A percentile compares a stretch with the other conserved stretches of the same genome.
phyloP scores from a whole-genome alignment of 2,797 vertebrate species.

The Cuculus canorus region DNA sequence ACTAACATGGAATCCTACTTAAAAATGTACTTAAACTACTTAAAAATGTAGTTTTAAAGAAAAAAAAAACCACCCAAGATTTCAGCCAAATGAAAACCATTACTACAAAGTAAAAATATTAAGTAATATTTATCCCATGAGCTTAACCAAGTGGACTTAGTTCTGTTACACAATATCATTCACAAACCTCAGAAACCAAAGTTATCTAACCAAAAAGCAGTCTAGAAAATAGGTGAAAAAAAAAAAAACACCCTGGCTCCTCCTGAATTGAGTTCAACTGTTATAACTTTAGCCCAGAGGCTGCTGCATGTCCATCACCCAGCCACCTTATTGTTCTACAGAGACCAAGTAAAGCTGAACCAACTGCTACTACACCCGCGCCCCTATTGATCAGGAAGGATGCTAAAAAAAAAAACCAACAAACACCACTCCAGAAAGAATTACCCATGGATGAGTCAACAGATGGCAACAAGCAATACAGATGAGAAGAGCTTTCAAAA shows the following conservation, averaged over 20 bases:
- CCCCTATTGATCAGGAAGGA: neutral
- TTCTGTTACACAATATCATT: neutral
- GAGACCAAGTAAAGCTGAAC: neutral
- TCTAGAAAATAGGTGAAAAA: neutral
- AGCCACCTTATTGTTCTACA: neutral
- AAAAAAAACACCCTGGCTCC: neutral
- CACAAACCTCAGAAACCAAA: neutral
- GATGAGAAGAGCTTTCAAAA: neutral
- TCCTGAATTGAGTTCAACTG: neutral
- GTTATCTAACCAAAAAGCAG: neutral
- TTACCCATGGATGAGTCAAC: neutral
- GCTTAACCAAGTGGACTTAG: neutral
- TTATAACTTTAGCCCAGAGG: neutral
- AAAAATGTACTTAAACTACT: neutral
- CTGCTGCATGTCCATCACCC: neutral
- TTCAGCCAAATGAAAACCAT: neutral
- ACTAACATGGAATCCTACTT: neutral
- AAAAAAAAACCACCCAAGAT: neutral
- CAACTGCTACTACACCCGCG: neutral
- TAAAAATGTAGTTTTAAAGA: neutral
- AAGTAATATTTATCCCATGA: neutral
- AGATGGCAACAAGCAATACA: neutral
- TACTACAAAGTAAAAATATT: neutral
- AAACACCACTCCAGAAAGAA: neutral
- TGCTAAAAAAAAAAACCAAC: neutral